A percentile compares a stretch with the other conserved stretches of the same genome.
Conservation (phyloP, 2,797 vertebrate species). For the Oreochromis grahami region DNA sequence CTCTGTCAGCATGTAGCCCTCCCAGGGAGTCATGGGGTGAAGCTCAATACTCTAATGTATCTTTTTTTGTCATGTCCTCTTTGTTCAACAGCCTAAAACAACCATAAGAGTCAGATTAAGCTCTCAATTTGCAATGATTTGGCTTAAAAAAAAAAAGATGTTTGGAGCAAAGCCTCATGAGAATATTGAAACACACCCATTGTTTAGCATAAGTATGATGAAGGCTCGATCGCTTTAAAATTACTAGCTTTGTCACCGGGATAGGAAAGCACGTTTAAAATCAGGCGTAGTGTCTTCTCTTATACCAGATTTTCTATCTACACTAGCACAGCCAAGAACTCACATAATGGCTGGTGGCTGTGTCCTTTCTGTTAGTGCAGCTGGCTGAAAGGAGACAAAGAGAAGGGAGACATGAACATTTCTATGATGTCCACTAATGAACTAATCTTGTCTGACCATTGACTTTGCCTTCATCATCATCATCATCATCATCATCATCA, state of each 20-base stretch:
- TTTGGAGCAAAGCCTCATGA: conserved; percentile 35
- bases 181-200: conserved; percentile 55
- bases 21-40: conserved; percentile 47
- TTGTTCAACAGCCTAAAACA: background rate
- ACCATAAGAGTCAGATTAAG: conserved; percentile 14
- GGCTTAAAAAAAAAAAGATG: background rate
- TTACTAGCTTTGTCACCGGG: background rate
- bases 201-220: conserved; percentile 43
- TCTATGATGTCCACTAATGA: background rate
- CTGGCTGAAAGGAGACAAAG: conserved; percentile 26
- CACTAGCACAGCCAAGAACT: background rate
- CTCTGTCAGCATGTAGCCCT: conserved; percentile 60
- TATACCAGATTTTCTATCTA: background rate
- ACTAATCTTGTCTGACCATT: background rate
- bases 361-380: background rate
- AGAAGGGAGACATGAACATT: conserved; percentile 2
- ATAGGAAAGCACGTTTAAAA: background rate
- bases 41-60: conserved; percentile 54
- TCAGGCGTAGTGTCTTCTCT: background rate
- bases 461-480: conserved; percentile 57
- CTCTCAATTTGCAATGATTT: background rate
- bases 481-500: conserved; percentile 62
- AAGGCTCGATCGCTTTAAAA: conserved; percentile 37
- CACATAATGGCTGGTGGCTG: background rate
- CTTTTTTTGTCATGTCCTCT: conserved; percentile 5